phyloP scores from a whole-genome alignment of 2,888 invertebrate species.

The Drosophila glabriapex region DNA sequence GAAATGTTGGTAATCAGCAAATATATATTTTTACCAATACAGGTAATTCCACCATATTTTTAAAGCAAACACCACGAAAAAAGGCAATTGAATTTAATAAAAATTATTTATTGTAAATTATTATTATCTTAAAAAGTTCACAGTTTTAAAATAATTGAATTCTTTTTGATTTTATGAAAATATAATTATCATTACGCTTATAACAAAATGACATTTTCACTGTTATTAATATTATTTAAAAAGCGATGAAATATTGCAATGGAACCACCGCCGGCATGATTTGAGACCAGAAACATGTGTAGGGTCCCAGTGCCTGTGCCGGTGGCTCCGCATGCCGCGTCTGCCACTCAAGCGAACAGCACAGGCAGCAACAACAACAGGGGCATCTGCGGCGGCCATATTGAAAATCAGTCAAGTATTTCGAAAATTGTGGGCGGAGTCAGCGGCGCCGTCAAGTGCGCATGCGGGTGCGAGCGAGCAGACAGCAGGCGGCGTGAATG shows the following conservation, averaged over 20 bases:
- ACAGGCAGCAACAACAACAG: slow-evolving; percentile 34
- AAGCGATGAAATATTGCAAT: slow-evolving; percentile 1
- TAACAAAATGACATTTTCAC: not conserved
- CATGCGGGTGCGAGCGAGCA: slow-evolving; percentile 61
- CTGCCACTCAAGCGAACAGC: slow-evolving; percentile 47
- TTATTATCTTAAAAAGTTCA: not conserved
- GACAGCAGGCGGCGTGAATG: slow-evolving; percentile 35
- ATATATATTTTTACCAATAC: not conserved
- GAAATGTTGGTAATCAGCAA: not conserved
- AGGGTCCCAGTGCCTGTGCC: slow-evolving; percentile 35
- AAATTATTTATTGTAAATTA: not conserved
- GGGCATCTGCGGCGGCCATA: slow-evolving; percentile 79
- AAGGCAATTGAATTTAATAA: not conserved
- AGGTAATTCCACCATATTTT: not conserved
- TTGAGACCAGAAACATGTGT: slow-evolving; percentile 18
- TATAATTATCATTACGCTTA: not conserved
- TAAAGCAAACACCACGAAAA: not conserved
- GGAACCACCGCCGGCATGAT: slow-evolving; percentile 60
- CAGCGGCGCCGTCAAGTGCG: slow-evolving; percentile 54
- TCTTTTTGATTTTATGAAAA: not conserved
- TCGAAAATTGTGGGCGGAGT: slow-evolving; percentile 84
- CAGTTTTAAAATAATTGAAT: not conserved
- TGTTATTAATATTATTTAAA: not conserved
- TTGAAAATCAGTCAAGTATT: slow-evolving; percentile 85
- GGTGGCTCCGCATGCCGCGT: slow-evolving; percentile 58